phyloP scores from a whole-genome alignment of 2,888 invertebrate species.

The Ennomos fuscantarius region DNA sequence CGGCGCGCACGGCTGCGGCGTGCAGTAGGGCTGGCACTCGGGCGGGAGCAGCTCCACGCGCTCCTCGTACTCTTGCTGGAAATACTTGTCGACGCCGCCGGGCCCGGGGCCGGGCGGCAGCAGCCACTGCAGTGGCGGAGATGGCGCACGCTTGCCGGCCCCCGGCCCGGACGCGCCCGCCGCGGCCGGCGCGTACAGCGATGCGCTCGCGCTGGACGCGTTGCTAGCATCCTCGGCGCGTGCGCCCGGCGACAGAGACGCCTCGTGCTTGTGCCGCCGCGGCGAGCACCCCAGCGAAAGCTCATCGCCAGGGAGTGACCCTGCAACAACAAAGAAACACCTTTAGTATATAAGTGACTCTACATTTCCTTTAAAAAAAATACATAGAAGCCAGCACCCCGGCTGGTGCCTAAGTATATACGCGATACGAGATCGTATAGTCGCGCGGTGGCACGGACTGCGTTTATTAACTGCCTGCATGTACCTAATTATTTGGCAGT shows the following conservation, averaged over 20 bases:
- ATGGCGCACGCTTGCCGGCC: conserved; percentile 78
- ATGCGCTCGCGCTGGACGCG: conserved; percentile 87
- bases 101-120: conserved; percentile 89
- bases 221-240: conserved; percentile 91
- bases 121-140: conserved; percentile 89
- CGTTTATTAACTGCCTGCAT: too few species aligned
- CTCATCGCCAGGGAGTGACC: conserved; percentile 92
- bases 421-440: too few species aligned
- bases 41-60: conserved; percentile 83
- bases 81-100: conserved; percentile 86
- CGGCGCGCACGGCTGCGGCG: conserved; percentile 71
- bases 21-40: conserved; percentile 81
- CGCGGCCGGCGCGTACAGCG: conserved; percentile 83
- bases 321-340: conserved; percentile 80
- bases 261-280: conserved; percentile 86
- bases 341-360: too few species aligned
- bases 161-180: conserved; percentile 63
- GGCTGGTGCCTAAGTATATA: too few species aligned
- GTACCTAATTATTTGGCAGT: too few species aligned
- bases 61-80: conserved; percentile 89
- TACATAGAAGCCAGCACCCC: too few species aligned
- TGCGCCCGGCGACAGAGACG: conserved; percentile 87
- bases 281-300: conserved; percentile 88
- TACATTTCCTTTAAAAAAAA: too few species aligned
- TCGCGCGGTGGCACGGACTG: too few species aligned